These are phyloP conservation scores for Ophion costatus DNA, from an alignment of 2,888 invertebrate genomes.

Conservation along the genomic window DNA sequence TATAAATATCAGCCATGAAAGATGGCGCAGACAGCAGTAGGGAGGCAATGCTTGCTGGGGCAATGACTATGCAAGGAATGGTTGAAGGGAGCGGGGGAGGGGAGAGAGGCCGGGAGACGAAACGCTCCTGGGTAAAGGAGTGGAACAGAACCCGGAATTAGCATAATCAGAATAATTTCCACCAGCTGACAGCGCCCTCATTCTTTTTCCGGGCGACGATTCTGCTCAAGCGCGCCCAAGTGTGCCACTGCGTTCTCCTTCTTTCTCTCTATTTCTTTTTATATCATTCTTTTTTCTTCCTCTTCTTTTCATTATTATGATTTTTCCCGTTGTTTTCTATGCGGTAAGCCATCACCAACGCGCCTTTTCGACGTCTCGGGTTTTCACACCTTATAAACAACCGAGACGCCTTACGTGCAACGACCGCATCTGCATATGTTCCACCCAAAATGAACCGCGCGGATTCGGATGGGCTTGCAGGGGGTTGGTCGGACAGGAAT, in stretches of 20 bases:
- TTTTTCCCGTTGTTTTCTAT: slow-evolving; percentile 64
- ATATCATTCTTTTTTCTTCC: slow-evolving; percentile 36
- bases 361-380: slow-evolving; percentile 69
- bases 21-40: slow-evolving; percentile 84
- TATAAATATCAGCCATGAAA: slow-evolving; percentile 83
- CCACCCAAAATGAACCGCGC: background rate
- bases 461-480: background rate
- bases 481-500: background rate
- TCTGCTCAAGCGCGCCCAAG: slow-evolving; percentile 81
- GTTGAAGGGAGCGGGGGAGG: slow-evolving; percentile 57
- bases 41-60: slow-evolving; percentile 75
- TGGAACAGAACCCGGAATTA: slow-evolving; percentile 86
- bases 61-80: slow-evolving; percentile 63
- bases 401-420: background rate
- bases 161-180: slow-evolving; percentile 88
- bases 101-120: slow-evolving; percentile 60
- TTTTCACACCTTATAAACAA: slow-evolving; percentile 71
- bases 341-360: slow-evolving; percentile 43
- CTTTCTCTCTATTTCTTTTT: slow-evolving; percentile 24
- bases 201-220: slow-evolving; percentile 84
- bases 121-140: slow-evolving; percentile 82
- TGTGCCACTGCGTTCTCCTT: slow-evolving; percentile 78
- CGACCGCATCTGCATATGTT: background rate
- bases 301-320: slow-evolving; percentile 43
- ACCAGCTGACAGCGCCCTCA: slow-evolving; percentile 87